Evolutionary conservation across 2,797 vertebrate genomes (phyloP), one percentile per base, ranked within the genome.

Genomic region (Pyrrhura leucotis): DNA sequence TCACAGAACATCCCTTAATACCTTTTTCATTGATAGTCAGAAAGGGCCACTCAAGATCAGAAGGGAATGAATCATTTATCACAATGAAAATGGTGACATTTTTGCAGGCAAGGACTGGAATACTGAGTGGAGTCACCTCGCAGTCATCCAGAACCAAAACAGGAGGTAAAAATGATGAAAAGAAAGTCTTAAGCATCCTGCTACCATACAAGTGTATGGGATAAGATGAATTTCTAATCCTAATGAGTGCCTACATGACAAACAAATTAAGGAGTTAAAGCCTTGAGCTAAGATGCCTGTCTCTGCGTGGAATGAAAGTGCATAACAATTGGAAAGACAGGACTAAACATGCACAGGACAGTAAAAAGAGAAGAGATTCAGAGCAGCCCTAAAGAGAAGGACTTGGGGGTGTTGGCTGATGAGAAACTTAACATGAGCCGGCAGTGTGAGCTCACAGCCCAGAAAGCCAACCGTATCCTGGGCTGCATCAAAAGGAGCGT

Each of bases 261-360:
- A 91, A 89, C 4, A 85, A 82, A 92, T 58, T 47, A 88, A 75
- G 50, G 71, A 85, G 33, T 89, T 61, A 92, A 91, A 75, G 66
- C 65, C 78, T 31, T 61, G 12, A 88, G 68, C 40, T 58, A 73
- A 48, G 61, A 79, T 17, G 44, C 20, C 40, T 85, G 44, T 58
- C 73, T 84, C 80, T n/a, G 7, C 33, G 29, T 56, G 37, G 74
- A 63, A 89, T 29, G 12, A 51, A 91, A 75, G 29, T 29, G 7
- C 14, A 31, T 17, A 74, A 53, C 53, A 87, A 82, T 53, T 65
- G n/a, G 71, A 93, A 93, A 92, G 15, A 11, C 37, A 54, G 25
- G 69, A 85, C 61, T 28, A 51, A 76, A 88, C 14, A 89, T 6
- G 28, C 25, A 86, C 10, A 18, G 8, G 15, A n/a, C 89, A 77